Conservation (phyloP, 1,140 invertebrate genomes). For the Aphelenchoides fujianensis region DNA sequence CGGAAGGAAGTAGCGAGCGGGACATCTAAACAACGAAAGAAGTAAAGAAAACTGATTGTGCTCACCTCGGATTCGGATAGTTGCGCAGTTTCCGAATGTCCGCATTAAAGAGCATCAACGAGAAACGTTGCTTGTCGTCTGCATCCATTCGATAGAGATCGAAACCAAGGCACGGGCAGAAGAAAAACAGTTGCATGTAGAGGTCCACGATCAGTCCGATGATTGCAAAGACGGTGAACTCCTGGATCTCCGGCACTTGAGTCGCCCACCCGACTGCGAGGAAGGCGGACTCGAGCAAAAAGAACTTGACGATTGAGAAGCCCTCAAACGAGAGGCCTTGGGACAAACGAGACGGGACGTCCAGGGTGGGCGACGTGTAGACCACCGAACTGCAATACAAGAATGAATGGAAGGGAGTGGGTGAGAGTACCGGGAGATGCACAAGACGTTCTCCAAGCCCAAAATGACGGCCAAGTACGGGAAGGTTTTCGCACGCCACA, state of each 20-base stretch:
- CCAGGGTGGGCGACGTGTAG: constrained; percentile 52
- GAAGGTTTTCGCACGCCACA: constrained; percentile 73
- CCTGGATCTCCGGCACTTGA: constrained; percentile 52
- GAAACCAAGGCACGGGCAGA: constrained; percentile 49
- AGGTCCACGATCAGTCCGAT: constrained; percentile 54
- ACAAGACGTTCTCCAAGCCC: constrained; percentile 87
- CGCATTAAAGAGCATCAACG: constrained; percentile 46
- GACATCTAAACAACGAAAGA: constrained; percentile 38
- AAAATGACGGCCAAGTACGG: constrained; percentile 91
- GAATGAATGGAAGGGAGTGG: neutral
- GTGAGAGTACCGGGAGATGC: constrained; percentile 49
- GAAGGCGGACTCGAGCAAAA: constrained; percentile 48
- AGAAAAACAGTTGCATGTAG: constrained; percentile 59
- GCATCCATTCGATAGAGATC: constrained; percentile 44
- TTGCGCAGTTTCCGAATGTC: constrained; percentile 48
- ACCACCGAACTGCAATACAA: constrained; percentile 47
- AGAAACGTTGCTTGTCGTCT: constrained; percentile 47
- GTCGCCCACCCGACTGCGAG: constrained; percentile 46
- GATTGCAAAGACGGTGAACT: constrained; percentile 49
- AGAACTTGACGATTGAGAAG: constrained; percentile 46
- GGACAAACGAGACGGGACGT: constrained; percentile 47
- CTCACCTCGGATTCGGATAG: constrained; percentile 45
- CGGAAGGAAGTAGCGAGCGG: constrained; percentile 40
- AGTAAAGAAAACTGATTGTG: constrained; percentile 17
- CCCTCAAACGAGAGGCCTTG: constrained; percentile 51